phyloP scores from a whole-genome alignment of 2,888 invertebrate genomes.

The Omphaloscelis lunosa region DNA sequence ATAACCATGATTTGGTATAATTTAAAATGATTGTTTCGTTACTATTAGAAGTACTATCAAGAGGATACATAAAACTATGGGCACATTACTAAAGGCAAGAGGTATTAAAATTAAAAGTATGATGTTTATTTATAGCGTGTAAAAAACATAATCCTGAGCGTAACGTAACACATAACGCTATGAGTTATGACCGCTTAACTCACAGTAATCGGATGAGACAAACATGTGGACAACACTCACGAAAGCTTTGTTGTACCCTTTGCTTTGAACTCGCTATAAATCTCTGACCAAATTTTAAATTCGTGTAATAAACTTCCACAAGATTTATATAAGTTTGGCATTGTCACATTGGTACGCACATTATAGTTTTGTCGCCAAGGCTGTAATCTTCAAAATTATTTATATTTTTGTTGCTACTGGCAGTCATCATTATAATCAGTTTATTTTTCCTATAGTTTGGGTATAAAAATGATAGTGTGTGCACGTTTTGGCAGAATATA shows the following conservation, averaged over 20 bases:
- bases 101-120: conserved; percentile 45
- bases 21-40: conserved; percentile 1
- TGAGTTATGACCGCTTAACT: conserved; percentile 64
- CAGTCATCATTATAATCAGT: neutral
- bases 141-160: conserved; percentile 50
- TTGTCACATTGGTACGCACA: conserved; percentile 22
- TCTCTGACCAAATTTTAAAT: conserved; percentile 61
- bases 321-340: conserved; percentile 43
- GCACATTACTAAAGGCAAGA: conserved; percentile 14
- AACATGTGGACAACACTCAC: conserved; percentile 67
- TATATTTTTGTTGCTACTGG: conserved; percentile 3
- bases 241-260: conserved; percentile 61
- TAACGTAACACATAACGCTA: conserved; percentile 57
- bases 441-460: neutral
- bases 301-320: conserved; percentile 50
- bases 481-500: neutral
- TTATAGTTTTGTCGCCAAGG: conserved; percentile 34
- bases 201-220: conserved; percentile 66
- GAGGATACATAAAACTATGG: conserved; percentile 14
- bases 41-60: neutral
- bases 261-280: conserved; percentile 61
- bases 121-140: conserved; percentile 56
- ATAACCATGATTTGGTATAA: too few relatives aligned
- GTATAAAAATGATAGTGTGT: neutral
- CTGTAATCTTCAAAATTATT: conserved; percentile 21